These are phyloP conservation scores for Poeciliopsis presidionis DNA, from an alignment of 2,797 vertebrate species.

Conservation along the genomic window DNA sequence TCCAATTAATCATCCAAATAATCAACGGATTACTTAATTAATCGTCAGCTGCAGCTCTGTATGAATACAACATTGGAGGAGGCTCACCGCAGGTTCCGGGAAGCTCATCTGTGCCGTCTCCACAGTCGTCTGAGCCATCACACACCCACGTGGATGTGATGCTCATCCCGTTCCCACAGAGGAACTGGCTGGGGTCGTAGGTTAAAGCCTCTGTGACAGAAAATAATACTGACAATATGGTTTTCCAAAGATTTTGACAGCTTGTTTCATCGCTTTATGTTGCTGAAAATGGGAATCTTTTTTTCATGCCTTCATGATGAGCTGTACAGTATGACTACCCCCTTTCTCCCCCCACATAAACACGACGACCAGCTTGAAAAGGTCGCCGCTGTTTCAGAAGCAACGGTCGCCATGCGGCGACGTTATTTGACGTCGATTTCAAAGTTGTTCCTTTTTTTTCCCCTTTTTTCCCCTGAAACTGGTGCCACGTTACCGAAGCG, in stretches of 20 bases:
- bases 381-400: neutral
- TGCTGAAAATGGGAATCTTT: neutral
- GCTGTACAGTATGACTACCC: neutral
- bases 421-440: neutral
- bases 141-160: constrained; percentile 85
- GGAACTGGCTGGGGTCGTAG: constrained; percentile 79
- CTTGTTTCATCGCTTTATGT: neutral
- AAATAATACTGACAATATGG: neutral
- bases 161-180: constrained; percentile 83
- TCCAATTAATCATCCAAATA: too few species aligned
- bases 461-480: constrained; percentile 14
- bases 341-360: neutral
- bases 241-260: neutral
- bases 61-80: neutral
- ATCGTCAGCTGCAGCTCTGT: too few species aligned
- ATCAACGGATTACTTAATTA: too few species aligned
- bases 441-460: neutral
- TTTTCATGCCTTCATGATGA: constrained; percentile 25
- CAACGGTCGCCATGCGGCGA: neutral
- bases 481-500: constrained; percentile 5
- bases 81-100: constrained; percentile 85
- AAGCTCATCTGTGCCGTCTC: constrained; percentile 86
- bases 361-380: neutral
- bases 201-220: constrained; percentile 60
- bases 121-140: constrained; percentile 85